A percentile compares a stretch with the other conserved stretches of the same genome.
phyloP scores from a whole-genome alignment of 2,797 vertebrate species.

The Leuciscus waleckii region DNA sequence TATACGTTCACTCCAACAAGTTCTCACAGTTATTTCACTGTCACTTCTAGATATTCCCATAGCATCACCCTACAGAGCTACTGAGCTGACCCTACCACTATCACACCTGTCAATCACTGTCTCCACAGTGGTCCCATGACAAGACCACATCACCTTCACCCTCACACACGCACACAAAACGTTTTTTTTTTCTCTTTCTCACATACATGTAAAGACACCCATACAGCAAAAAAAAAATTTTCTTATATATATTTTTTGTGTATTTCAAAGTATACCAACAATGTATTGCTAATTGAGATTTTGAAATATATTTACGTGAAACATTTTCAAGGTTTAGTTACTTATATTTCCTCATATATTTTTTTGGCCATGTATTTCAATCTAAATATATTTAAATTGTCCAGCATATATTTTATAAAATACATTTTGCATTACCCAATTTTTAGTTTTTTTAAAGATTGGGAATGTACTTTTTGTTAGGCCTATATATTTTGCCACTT shows the following conservation, averaged over 20 bases:
- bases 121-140: slow-evolving; percentile 33
- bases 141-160: not conserved
- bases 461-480: not conserved
- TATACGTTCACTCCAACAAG: slow-evolving; percentile 34
- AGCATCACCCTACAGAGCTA: slow-evolving; percentile 39
- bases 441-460: too few species aligned
- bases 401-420: not conserved
- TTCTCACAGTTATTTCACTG: slow-evolving; percentile 33
- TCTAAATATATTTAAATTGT: not conserved
- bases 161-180: not conserved
- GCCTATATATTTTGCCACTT: not conserved
- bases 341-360: not conserved
- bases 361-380: not conserved
- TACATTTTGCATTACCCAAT: not conserved
- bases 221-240: not conserved
- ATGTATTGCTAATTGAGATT: not conserved
- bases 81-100: slow-evolving; percentile 39
- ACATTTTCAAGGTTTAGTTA: not conserved
- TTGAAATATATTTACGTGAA: too few species aligned
- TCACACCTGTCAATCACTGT: slow-evolving; percentile 59
- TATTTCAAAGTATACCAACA: not conserved
- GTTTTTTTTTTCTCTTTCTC: not conserved
- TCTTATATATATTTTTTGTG: not conserved
- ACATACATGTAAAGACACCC: not conserved
- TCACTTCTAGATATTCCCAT: slow-evolving; percentile 54